These are phyloP conservation scores for Urophycis tenuis DNA, from an alignment of 2,797 vertebrate genomes.

Conservation along the genomic window DNA sequence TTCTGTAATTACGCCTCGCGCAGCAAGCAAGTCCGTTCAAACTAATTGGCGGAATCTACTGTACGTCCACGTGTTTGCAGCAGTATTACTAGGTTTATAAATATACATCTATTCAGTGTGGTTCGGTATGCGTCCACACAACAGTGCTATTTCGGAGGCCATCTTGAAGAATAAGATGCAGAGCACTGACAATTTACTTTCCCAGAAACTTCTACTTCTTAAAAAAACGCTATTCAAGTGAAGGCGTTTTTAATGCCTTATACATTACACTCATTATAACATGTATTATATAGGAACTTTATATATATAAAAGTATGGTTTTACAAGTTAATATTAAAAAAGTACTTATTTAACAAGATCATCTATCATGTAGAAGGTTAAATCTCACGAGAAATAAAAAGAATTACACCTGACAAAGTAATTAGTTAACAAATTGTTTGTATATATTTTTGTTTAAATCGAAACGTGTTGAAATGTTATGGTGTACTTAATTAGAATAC, in stretches of 20 bases:
- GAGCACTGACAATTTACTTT: background rate
- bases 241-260: background rate
- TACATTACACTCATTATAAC: background rate
- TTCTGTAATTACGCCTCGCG: slow-evolving; percentile 29
- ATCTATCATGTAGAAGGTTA: background rate
- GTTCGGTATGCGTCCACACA: background rate
- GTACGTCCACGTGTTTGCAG: background rate
- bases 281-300: background rate
- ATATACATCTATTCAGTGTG: background rate
- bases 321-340: background rate
- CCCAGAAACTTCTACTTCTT: background rate
- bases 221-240: background rate
- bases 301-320: too few species aligned
- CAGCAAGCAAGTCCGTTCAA: slow-evolving; percentile 12
- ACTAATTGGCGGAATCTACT: slow-evolving; percentile 6
- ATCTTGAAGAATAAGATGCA: slow-evolving; percentile 4
- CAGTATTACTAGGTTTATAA: background rate
- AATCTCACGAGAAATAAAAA: background rate
- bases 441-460: background rate
- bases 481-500: background rate
- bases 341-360: background rate
- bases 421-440: background rate
- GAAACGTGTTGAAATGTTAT: background rate
- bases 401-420: background rate
- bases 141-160: background rate